Conservation (phyloP, 92 coral and sea anemone genomes). For the Ricordea florida region DNA sequence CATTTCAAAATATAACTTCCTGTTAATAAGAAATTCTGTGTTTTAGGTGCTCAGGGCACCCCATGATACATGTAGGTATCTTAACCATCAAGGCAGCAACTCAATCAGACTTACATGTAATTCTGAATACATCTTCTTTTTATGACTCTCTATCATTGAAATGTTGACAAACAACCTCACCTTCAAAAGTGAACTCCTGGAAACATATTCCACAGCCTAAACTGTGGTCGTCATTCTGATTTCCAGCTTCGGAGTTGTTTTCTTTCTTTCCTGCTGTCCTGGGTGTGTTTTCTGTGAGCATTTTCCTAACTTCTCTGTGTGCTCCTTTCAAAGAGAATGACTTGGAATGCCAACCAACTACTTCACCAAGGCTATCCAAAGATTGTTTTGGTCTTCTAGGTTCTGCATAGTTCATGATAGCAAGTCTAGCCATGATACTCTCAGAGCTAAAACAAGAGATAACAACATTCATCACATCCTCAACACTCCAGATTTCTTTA, state of each 20-base stretch:
- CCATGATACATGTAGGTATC: no score
- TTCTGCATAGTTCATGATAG: not conserved
- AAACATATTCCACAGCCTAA: slow-evolving; percentile 52
- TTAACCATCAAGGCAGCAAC: no score
- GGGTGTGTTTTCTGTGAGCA: not conserved
- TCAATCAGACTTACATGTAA: no score
- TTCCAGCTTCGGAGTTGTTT: not conserved
- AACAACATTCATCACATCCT: slow-evolving; percentile 40
- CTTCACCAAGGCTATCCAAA: slow-evolving; percentile 16
- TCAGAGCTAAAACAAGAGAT: not conserved
- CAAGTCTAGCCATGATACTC: not conserved
- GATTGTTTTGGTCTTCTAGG: slow-evolving; percentile 11
- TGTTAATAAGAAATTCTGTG: no score
- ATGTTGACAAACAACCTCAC: no score
- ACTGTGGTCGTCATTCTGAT: not conserved
- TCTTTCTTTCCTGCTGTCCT: not conserved
- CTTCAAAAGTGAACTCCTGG: not conserved
- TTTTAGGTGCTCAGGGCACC: no score
- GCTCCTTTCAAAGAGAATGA: slow-evolving; percentile 32
- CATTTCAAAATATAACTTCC: no score
- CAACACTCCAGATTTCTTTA: not conserved
- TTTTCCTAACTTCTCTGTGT: slow-evolving; percentile 12
- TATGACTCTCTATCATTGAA: no score
- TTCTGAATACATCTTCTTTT: no score
- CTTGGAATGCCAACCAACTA: slow-evolving; percentile 49